phyloP scores from a whole-genome alignment of 1,140 invertebrate species.

The Trichonephila clavipes region DNA sequence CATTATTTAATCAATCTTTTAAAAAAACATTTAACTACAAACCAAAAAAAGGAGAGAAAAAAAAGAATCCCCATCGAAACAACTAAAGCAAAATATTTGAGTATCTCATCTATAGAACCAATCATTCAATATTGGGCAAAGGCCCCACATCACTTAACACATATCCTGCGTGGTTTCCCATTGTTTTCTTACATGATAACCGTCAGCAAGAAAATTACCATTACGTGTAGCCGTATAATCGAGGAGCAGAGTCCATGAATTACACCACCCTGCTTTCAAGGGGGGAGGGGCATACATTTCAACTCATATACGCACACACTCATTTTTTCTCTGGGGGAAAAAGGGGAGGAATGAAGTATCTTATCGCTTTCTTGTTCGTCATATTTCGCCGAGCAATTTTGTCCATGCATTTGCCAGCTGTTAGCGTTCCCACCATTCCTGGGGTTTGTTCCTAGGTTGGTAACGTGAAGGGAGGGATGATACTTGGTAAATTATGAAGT shows the following conservation, averaged over 20 bases:
- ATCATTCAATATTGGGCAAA: slow-evolving; percentile 10
- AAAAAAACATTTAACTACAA: no score
- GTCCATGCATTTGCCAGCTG: slow-evolving; percentile 55
- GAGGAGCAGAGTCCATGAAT: slow-evolving; percentile 44
- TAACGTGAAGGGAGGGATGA: slow-evolving; percentile 38
- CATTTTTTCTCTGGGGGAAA: neutral
- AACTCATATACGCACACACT: slow-evolving; percentile 23
- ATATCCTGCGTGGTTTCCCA: slow-evolving; percentile 40
- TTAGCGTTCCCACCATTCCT: slow-evolving; percentile 51
- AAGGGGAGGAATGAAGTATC: neutral
- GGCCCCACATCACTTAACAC: slow-evolving; percentile 44
- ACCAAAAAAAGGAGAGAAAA: neutral
- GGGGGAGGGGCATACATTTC: slow-evolving; percentile 7
- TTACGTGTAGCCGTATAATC: slow-evolving; percentile 37
- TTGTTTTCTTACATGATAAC: slow-evolving; percentile 63
- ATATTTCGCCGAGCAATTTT: slow-evolving; percentile 51
- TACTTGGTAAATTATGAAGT: slow-evolving; percentile 39
- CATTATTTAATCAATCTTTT: no score
- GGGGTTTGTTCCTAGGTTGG: neutral
- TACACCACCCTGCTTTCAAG: neutral
- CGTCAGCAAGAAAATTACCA: slow-evolving; percentile 26
- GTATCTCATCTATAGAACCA: neutral
- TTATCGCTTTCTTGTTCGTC: slow-evolving; percentile 53
- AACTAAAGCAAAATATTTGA: neutral
- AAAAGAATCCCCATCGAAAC: neutral